phyloP scores from a whole-genome alignment of 2,113 vertebrate species.

The Pycnonotus jocosus region DNA sequence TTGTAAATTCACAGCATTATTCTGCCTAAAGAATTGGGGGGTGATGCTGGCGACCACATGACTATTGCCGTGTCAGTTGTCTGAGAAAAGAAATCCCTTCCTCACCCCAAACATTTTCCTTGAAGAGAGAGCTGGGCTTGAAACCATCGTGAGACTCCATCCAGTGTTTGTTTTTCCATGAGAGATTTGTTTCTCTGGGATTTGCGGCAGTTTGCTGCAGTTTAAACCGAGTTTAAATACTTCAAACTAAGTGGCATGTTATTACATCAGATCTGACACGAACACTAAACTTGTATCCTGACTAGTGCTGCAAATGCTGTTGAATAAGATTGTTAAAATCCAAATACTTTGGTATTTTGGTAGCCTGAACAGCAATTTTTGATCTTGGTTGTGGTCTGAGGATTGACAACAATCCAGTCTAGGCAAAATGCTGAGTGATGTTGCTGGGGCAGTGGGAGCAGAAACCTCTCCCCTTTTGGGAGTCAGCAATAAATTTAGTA shows the following conservation, averaged over 20 bases:
- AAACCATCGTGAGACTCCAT: neutral
- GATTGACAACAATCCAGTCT: neutral
- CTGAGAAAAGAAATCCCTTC: neutral
- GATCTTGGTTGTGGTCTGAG: neutral
- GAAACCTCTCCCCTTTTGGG: neutral
- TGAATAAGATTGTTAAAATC: neutral
- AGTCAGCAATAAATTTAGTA: neutral
- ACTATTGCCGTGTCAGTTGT: neutral
- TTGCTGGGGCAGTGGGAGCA: neutral
- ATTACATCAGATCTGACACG: neutral
- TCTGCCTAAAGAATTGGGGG: neutral
- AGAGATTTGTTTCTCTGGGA: neutral
- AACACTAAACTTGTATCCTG: neutral
- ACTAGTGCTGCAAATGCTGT: neutral
- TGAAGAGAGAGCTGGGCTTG: neutral
- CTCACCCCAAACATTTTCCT: rapidly evolving
- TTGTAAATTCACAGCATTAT: neutral
- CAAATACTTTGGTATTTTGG: neutral
- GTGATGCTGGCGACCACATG: neutral
- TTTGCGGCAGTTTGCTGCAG: neutral
- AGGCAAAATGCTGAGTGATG: neutral
- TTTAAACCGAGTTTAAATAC: neutral
- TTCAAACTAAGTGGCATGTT: neutral
- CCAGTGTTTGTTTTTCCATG: neutral
- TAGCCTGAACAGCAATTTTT: neutral